phyloP scores from a whole-genome alignment of 2,888 invertebrate genomes.

The Atrina japonica region DNA sequence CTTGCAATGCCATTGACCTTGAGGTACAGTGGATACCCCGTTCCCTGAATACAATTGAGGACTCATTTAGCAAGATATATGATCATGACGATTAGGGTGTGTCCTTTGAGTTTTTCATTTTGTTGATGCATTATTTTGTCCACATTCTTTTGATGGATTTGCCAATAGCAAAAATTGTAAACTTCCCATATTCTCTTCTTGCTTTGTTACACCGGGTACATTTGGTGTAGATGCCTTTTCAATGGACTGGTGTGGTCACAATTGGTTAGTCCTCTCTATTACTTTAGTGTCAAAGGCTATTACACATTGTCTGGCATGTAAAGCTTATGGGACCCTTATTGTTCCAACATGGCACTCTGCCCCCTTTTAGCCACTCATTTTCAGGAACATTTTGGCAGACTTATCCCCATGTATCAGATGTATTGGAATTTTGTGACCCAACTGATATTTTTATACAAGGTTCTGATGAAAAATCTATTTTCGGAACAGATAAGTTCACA shows the following conservation, averaged over 20 bases:
- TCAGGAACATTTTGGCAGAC: background rate
- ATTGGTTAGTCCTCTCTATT: conserved; percentile 15
- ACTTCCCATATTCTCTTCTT: background rate
- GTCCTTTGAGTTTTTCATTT: background rate
- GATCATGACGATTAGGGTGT: conserved; percentile 18
- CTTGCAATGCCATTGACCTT: background rate
- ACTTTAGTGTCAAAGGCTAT: background rate
- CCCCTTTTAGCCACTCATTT: conserved; percentile 4
- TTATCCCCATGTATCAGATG: no score
- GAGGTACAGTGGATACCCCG: conserved; percentile 23
- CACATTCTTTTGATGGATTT: conserved; percentile 1
- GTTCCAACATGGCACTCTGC: conserved; percentile 11
- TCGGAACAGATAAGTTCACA: no score
- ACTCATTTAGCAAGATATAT: conserved; percentile 9
- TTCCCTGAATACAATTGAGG: background rate
- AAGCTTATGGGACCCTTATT: conserved; percentile 10
- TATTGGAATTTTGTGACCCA: no score
- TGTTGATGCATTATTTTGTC: background rate
- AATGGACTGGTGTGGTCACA: conserved; percentile 8
- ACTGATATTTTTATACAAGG: no score
- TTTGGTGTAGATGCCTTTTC: conserved; percentile 17
- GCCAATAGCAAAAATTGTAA: conserved; percentile 7
- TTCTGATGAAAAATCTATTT: no score
- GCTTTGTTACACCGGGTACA: background rate
- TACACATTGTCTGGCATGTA: conserved; percentile 6